Base-by-base conservation (phyloP, 1,140 invertebrate species). In the Vollenhovia emeryi region DNA sequence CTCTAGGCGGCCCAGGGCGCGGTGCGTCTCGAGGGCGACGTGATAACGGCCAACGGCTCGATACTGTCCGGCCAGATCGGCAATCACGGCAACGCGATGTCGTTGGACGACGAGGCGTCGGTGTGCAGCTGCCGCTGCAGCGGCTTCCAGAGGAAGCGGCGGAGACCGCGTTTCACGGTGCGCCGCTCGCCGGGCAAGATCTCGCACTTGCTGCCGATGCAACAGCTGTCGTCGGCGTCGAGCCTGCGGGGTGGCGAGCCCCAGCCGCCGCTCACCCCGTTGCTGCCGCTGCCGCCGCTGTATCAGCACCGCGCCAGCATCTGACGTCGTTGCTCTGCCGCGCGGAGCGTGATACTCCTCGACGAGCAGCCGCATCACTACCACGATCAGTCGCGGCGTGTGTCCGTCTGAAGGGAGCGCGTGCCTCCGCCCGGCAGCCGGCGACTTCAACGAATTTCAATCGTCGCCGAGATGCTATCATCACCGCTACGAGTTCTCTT, bases 21-120 rank as follows among this genome's bases (percentile, higher is more conserved):
- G 95, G 97, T 99, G 93, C 94, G 98, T 93, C 95, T 99, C 59
- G 99, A 99, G 92, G 99, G 98, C 79, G 99, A 99, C 95, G 98
- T 99, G 82, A 99, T 99, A 95, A 98, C 97, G 88, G 98, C 97
- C 69, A 98, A 97, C 92, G 98, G 97, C 71, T 98, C 97, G 89
- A 97, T 98, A 90, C 94, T 98, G 89, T 97, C 97, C 90, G 97
- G 97, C 80, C 96, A 96, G 85, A 92, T 96, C 90, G 95, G 95
- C 68, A 95, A 95, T 91, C 95, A 96, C 89, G 96, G 92, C 82
- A 95, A 95, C 85, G 95, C 95, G 78, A 96, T 96, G 90, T 97
- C 96, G 75, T 92, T 96, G 68, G 96, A 96, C 90, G 97, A 97
- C 93, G 95, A 96, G 48, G 94, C 96, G 50, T 98, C 97, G 52